phyloP scores from a whole-genome alignment of 2,113 vertebrate species.

The Donacobius atricapilla region DNA sequence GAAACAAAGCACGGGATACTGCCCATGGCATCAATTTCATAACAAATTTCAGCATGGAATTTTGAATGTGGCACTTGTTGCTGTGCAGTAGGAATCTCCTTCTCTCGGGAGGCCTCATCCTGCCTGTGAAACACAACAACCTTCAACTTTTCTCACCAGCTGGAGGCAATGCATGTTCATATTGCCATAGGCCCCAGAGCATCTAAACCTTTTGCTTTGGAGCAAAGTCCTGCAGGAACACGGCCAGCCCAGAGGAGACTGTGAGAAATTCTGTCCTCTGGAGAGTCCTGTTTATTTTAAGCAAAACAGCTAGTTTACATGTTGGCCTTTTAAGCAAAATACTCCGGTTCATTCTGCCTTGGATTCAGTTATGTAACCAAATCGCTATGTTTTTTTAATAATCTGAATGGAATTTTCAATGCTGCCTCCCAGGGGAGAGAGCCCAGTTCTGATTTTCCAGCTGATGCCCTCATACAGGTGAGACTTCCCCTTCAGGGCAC shows the following conservation, averaged over 20 bases:
- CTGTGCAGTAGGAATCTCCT: not conserved
- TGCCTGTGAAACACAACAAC: not conserved
- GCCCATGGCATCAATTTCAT: not conserved
- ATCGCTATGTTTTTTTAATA: conserved; percentile 53
- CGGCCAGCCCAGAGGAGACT: conserved; percentile 33
- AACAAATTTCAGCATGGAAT: not conserved
- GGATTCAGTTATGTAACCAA: conserved; percentile 58
- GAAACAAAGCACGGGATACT: not conserved
- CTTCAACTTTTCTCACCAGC: conserved; percentile 20
- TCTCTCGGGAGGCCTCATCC: not conserved
- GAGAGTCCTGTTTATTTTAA: conserved; percentile 67
- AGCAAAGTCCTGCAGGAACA: conserved; percentile 47
- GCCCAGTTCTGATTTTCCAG: not conserved
- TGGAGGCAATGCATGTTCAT: not conserved
- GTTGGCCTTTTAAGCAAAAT: conserved; percentile 67
- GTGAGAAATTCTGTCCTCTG: conserved; percentile 61
- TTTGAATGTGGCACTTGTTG: not conserved
- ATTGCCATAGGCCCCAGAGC: not conserved
- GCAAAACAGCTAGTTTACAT: conserved; percentile 63
- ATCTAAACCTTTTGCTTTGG: conserved; percentile 34
- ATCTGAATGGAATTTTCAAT: conserved; percentile 47
- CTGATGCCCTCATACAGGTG: conserved; percentile 13
- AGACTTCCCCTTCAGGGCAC: not conserved
- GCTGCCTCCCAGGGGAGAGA: not conserved
- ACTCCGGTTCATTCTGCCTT: conserved; percentile 45